Evolutionary conservation across 2,888 invertebrate species (phyloP).

Genomic region (Neria commutata): DNA sequence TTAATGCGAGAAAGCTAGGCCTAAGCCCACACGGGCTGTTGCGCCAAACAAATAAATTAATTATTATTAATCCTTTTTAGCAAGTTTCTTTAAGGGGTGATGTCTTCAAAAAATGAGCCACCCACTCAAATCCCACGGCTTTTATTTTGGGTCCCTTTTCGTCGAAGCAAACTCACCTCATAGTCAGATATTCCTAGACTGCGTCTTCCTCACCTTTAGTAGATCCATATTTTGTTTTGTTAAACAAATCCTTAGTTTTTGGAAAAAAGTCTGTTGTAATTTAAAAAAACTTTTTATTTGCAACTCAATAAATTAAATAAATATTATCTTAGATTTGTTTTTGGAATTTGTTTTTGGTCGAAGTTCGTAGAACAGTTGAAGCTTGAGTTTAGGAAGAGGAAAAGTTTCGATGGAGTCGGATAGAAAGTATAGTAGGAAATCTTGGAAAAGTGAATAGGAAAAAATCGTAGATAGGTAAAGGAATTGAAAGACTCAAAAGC

Average conservation of each 20-base stretch:
- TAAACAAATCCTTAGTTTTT: too few relatives aligned
- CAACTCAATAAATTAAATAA: slow-evolving; percentile 59
- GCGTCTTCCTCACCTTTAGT: neutral
- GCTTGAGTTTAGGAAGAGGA: slow-evolving; percentile 7
- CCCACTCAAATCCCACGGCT: too few relatives aligned
- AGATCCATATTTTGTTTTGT: neutral
- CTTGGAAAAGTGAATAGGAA: slow-evolving; percentile 8
- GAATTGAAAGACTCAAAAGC: slow-evolving; percentile 5
- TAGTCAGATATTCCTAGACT: too few relatives aligned
- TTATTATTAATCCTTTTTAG: too few relatives aligned
- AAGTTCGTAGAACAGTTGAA: slow-evolving; percentile 20
- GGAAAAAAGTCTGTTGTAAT: too few relatives aligned
- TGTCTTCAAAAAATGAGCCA: too few relatives aligned
- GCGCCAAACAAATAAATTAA: too few relatives aligned
- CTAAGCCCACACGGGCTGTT: too few relatives aligned
- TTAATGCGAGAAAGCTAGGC: too few relatives aligned
- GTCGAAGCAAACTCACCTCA: too few relatives aligned
- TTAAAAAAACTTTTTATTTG: slow-evolving; percentile 38
- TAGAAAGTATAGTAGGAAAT: slow-evolving; percentile 16
- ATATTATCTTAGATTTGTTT: slow-evolving; percentile 39
- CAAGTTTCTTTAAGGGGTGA: too few relatives aligned
- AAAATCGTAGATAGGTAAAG: slow-evolving; percentile 16
- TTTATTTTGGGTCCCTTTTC: too few relatives aligned
- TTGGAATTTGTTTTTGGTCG: slow-evolving; percentile 46
- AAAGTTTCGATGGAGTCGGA: slow-evolving; percentile 22